Base-by-base conservation (phyloP, 2,113 vertebrate genomes). In the Solea senegalensis region DNA sequence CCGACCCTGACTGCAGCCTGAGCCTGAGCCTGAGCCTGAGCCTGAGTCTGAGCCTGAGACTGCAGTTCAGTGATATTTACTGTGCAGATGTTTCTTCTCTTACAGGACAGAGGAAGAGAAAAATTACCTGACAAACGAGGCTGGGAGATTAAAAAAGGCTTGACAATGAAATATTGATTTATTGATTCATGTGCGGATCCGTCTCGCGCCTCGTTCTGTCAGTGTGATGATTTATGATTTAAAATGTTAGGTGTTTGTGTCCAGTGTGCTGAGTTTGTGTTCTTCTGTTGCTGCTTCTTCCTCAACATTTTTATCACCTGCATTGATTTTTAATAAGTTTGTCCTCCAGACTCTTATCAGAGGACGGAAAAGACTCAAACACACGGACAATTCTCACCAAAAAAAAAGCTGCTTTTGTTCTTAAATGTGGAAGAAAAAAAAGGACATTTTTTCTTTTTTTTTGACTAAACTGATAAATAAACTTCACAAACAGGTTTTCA, bases 131-230 rank as follows among this genome's bases (percentile, higher is more conserved):
- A 45, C n/a, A 61, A 58, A 71, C 26, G 68, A 39, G 53, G n/a
- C 8, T 65, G 52, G 28, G 40, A 63, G 76, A 74, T 78, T 48
- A 13, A 48, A 60, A 70, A 74, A 77, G 26, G 16, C 52, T 46
- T 53, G 1, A 53, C 48, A 41, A 76, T 80, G 53, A 85, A 72
- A 55, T 82, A 87, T 69, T 82, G 81, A 89, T 84, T 48, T 78
- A 86, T 76, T 64, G 84, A 88, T 89, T 50, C 3, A 3, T 39
- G 54, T 43, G 68, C 16, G 8, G 54, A 56, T 65, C 45, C 63
- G 28, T 61, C 64, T 27, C 56, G 15, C 49, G 52, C 62, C 74
- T 72, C 62, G 49, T 72, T 74, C 61, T 74, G 76, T 73, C 53
- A 45, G 27, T 21, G n/a, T n/a, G 44, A 64, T 69, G 11, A 48